A percentile compares a stretch with the other conserved stretches of the same genome.
These are phyloP conservation scores for Microcaecilia unicolor DNA, from an alignment of 2,797 vertebrate genomes.

Conservation along the genomic window DNA sequence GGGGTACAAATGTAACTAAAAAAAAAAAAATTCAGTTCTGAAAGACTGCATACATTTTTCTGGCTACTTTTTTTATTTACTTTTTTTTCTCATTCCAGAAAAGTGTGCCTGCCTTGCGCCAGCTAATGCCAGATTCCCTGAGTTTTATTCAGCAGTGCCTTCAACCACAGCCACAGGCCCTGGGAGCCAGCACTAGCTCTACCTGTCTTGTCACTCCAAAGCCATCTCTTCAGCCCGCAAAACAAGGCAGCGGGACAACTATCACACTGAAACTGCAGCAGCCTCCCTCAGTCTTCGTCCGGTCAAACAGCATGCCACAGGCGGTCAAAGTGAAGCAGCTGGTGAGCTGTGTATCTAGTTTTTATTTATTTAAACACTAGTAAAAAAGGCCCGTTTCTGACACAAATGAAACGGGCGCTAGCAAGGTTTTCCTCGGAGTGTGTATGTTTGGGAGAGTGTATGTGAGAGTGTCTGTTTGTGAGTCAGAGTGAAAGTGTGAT, in stretches of 20 bases:
- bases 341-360: constrained; percentile 55
- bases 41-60: too few species aligned
- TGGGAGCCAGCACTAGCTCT: constrained; percentile 10
- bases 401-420: too few species aligned
- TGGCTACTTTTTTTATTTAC: background rate
- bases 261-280: constrained; percentile 35
- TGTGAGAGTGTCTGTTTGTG: too few species aligned
- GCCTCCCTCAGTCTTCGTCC: constrained; percentile 3
- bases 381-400: too few species aligned
- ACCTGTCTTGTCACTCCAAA: constrained; percentile 6
- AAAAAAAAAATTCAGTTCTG: too few species aligned
- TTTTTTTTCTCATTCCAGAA: constrained; percentile 53
- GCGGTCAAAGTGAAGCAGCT: constrained; percentile 49
- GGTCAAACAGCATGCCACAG: constrained; percentile 31
- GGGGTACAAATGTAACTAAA: too few species aligned
- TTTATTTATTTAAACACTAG: too few species aligned
- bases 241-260: constrained; percentile 10
- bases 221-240: constrained; percentile 13
- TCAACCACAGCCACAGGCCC: constrained; percentile 37
- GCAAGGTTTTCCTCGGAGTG: too few species aligned
- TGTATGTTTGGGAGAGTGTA: too few species aligned
- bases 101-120: constrained; percentile 78
- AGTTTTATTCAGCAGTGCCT: constrained; percentile 81
- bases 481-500: too few species aligned
- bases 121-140: constrained; percentile 73